phyloP scores from a whole-genome alignment of 2,888 invertebrate genomes.

The Aspidapion aeneum region DNA sequence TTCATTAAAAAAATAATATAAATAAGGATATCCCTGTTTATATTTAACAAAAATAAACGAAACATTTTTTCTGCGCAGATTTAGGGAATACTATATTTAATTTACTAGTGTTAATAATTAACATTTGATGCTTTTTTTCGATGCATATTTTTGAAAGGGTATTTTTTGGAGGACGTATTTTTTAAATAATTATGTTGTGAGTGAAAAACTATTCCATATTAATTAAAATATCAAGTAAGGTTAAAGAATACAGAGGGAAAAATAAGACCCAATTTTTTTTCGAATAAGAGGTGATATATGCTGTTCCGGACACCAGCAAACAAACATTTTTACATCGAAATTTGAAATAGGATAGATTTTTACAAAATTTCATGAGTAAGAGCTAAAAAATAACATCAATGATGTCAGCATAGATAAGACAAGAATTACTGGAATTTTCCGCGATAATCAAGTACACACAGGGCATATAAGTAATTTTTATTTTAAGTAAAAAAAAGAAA shows the following conservation, averaged over 20 bases:
- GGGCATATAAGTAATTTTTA: too few relatives aligned
- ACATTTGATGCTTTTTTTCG: constrained; percentile 21
- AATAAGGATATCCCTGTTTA: constrained; percentile 26
- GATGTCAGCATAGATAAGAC: too few relatives aligned
- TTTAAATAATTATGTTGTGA: constrained; percentile 18
- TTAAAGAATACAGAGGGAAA: constrained; percentile 25
- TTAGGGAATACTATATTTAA: constrained; percentile 6
- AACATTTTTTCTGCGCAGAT: constrained; percentile 20
- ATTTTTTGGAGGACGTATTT: constrained; percentile 23
- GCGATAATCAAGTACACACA: too few relatives aligned
- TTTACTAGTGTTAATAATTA: constrained; percentile 8
- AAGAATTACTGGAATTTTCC: constrained; percentile 14
- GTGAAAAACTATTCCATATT: constrained; percentile 22
- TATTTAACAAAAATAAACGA: constrained; percentile 7
- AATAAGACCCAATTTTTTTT: constrained; percentile 38
- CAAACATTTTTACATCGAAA: neutral
- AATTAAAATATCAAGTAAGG: neutral
- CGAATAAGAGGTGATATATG: too few relatives aligned
- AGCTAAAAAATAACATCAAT: too few relatives aligned
- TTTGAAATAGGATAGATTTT: neutral
- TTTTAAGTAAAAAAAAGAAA: too few relatives aligned
- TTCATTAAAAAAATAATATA: constrained; percentile 16
- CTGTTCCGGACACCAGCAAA: constrained; percentile 29
- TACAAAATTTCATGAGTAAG: too few relatives aligned
- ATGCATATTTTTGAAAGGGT: constrained; percentile 25